A percentile compares a stretch with the other conserved stretches of the same genome.
Conservation (phyloP, 2,888 invertebrate species). For the Thysanoteuthis rhombus region DNA sequence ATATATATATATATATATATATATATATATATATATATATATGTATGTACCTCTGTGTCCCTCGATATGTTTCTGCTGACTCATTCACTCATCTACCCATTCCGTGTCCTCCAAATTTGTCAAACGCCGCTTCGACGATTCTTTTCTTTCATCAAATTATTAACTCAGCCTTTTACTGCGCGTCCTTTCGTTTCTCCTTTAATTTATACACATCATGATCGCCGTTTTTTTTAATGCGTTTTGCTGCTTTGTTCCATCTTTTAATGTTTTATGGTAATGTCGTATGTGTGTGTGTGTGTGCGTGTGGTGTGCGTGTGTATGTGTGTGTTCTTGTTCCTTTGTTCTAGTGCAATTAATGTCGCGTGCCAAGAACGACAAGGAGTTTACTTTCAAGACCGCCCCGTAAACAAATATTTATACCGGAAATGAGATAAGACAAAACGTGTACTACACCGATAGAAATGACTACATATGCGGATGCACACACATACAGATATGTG, state of each 20-base stretch:
- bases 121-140: no score
- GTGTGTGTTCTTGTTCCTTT: not conserved
- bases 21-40: no score
- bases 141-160: no score
- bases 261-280: not conserved
- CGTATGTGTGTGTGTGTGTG: not conserved
- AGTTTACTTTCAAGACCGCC: not conserved
- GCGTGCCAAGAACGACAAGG: not conserved
- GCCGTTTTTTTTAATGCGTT: not conserved
- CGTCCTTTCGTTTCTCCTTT: not conserved
- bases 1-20: no score
- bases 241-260: not conserved
- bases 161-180: no score
- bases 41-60: no score
- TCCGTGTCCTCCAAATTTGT: no score
- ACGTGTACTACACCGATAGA: not conserved
- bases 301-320: not conserved
- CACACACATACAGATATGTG: not conserved
- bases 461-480: not conserved
- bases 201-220: not conserved
- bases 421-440: slow-evolving; percentile 12
- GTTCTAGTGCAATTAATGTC: not conserved
- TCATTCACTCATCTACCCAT: no score
- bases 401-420: not conserved
- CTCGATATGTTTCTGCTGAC: no score